Evolutionary conservation across 2,888 invertebrate species (phyloP), one percentile per base, ranked within the genome.

Genomic region (Eledone cirrhosa): DNA sequence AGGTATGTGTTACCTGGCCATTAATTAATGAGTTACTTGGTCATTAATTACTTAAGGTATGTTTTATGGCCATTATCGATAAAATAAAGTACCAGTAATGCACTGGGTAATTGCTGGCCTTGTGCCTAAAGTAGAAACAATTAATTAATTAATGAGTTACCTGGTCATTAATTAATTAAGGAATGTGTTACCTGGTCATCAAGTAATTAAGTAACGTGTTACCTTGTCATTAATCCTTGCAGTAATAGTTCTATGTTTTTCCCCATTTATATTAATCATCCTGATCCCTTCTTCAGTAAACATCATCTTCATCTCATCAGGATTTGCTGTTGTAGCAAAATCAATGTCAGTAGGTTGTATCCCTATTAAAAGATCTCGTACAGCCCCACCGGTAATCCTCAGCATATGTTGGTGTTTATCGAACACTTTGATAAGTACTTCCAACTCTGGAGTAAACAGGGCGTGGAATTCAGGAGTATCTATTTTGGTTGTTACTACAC

Each of bases 311-410:
- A 99, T 98, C 92, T 99, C 93, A 24, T 94, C 93, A 0, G 99
- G 99, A 0, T 98, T 99, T 14, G 99, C 99, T 27, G 95, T 95
- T 11, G 99, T 98, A 0, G 99, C 99, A 92, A 99, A 98, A 92
- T 99, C 99, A 77, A 99, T 92, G 91, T 99, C 99, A 88, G 95
- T 83, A 5, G 89, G 90, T 11, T 79, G 48, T 63, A 85, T 90
- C 24, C 86, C 88, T 82, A 87, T 86, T 86, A 92, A 87, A 63
- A 92, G 84, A 84, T 92, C 93, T 92, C 96, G 93, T 0, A 99
- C 99, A 27, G 99, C 98, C 11, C 99, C 99, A 75, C 99, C 99
- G 63, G 98, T 99, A 80, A 99, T 94, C 84, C 99, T 92, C 80
- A 99, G 92, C 91, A 98, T 97, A 93, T 87, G 90, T n/a, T 88